phyloP scores from a whole-genome alignment of 2,113 vertebrate genomes.

The Pseudorhombus dupliciocellatus region DNA sequence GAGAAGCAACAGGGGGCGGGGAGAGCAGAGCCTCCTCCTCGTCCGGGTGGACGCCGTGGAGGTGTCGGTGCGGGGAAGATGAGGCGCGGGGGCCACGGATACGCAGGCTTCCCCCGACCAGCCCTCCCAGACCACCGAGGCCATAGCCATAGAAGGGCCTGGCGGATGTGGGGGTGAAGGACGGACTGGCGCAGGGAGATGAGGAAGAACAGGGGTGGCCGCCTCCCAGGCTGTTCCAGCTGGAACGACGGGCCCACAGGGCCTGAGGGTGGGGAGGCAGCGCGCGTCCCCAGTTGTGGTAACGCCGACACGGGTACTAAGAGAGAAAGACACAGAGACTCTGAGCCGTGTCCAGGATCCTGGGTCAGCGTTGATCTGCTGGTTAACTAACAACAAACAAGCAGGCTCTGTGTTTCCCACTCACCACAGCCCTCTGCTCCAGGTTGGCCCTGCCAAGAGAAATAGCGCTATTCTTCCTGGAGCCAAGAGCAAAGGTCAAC shows the following conservation, averaged over 20 bases:
- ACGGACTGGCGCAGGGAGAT: constrained; percentile 63
- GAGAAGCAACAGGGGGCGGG: constrained; percentile 50
- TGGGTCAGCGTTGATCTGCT: not conserved
- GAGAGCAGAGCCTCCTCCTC: constrained; percentile 93
- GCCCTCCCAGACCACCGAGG: constrained; percentile 59
- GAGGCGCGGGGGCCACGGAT: constrained; percentile 82
- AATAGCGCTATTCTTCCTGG: constrained; percentile 93
- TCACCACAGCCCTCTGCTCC: constrained; percentile 89
- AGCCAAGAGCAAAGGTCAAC: constrained; percentile 83
- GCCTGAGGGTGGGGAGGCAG: constrained; percentile 66
- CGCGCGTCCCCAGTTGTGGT: constrained; percentile 86
- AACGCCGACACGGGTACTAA: constrained; percentile 87
- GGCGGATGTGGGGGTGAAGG: constrained; percentile 45
- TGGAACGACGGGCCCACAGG: constrained; percentile 91
- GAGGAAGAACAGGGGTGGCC: constrained; percentile 65
- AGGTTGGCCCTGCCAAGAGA: constrained; percentile 88
- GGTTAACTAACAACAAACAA: not conserved
- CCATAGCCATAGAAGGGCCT: constrained; percentile 78
- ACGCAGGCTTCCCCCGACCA: constrained; percentile 76
- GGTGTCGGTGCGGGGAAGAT: constrained; percentile 61
- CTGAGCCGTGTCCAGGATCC: not conserved
- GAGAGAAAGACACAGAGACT: constrained; percentile 14
- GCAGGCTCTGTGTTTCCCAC: constrained; percentile 6
- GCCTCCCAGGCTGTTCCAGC: constrained; percentile 91
- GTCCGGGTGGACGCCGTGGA: constrained; percentile 71